A percentile compares a stretch with the other conserved stretches of the same genome.
Conservation (phyloP, 2,888 invertebrate genomes). For the Clitarchus hookeri region DNA sequence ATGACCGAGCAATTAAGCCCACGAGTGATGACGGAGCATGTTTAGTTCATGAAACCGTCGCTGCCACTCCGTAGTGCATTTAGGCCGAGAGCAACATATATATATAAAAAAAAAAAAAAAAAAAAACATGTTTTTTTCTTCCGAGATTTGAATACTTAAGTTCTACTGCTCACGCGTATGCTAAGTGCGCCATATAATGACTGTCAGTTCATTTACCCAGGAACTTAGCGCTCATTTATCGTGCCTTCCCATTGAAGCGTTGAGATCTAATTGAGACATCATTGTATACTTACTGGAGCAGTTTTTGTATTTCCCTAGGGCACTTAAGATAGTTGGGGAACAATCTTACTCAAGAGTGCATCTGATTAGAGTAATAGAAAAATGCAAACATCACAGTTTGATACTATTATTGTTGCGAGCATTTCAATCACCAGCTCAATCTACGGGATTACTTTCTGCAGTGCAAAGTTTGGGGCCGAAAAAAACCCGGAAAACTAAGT, state of each 20-base stretch:
- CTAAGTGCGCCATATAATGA: neutral
- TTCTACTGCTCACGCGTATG: neutral
- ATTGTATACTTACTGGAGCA: neutral
- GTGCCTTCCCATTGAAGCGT: neutral
- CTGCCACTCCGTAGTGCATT: neutral
- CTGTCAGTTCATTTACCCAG: neutral
- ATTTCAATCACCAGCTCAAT: no score
- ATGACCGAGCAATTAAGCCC: slow-evolving; percentile 4
- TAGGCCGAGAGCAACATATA: neutral
- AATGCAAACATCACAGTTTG: no score
- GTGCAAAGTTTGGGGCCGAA: no score
- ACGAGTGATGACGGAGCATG: neutral
- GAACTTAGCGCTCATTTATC: neutral
- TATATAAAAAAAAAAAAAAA: neutral
- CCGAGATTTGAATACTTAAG: neutral
- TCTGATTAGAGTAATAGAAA: no score
- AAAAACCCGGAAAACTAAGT: no score
- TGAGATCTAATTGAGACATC: neutral
- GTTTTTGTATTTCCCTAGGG: neutral
- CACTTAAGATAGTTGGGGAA: neutral
- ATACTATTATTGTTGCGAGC: no score
- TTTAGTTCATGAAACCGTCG: neutral
- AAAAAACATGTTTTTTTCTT: neutral
- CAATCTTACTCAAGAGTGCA: no score
- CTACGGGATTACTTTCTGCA: no score